Percentiles rank a stretch among this genome's conserved stretches.
These are phyloP conservation scores for Hemistola chrysoprasaria DNA, from an alignment of 2,888 invertebrate genomes.

Conservation along the genomic window DNA sequence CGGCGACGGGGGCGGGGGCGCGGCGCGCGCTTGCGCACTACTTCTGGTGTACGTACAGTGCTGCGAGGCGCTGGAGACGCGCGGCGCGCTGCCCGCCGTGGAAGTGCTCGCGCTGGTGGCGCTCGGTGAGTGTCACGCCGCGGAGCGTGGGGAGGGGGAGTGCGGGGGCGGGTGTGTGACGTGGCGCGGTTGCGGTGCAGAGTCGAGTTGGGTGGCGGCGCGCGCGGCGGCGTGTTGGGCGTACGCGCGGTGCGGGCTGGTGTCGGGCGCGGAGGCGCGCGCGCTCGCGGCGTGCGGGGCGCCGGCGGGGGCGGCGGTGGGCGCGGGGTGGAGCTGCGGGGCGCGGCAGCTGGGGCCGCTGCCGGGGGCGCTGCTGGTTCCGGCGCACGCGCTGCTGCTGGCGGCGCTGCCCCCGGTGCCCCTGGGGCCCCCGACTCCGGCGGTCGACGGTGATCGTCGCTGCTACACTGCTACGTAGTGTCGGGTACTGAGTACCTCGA, in stretches of 20 bases:
- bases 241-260: constrained; percentile 47
- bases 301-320: constrained; percentile 16
- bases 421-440: neutral
- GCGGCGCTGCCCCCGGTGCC: constrained; percentile 33
- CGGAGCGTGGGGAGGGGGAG: neutral
- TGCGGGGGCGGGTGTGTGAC: neutral
- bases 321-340: constrained; percentile 29
- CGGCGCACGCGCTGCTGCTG: constrained; percentile 50
- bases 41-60: constrained; percentile 57
- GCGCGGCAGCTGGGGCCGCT: constrained; percentile 42
- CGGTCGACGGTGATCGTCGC: too few relatives aligned
- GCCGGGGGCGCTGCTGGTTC: constrained; percentile 46
- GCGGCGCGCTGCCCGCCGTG: constrained; percentile 41
- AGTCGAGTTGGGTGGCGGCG: constrained; percentile 38
- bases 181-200: constrained; percentile 19
- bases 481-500: too few relatives aligned
- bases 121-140: constrained; percentile 31
- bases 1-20: constrained; percentile 13
- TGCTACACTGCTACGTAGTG: too few relatives aligned
- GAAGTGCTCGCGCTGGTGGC: constrained; percentile 35
- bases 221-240: constrained; percentile 41
- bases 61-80: constrained; percentile 51
- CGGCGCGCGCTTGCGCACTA: constrained; percentile 43
- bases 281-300: constrained; percentile 39
- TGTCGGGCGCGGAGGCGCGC: constrained; percentile 39